Base-by-base conservation (phyloP, 2,797 vertebrate species). In the Sarcophilus harrisii region DNA sequence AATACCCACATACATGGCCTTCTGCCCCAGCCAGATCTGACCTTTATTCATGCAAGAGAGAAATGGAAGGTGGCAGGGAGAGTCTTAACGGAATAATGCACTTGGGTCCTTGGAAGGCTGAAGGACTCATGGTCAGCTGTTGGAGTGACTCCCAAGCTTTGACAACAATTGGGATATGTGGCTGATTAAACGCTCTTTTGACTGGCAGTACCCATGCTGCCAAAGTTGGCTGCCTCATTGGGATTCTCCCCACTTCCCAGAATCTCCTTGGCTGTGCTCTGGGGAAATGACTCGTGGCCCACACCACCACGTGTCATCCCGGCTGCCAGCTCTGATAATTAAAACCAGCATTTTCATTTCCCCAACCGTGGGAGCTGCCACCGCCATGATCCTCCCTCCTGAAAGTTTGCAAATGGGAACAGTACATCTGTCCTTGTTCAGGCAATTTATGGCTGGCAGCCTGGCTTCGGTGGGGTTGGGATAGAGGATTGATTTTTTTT, bases 301-400 rank as follows among this genome's bases (percentile, higher is more conserved):
- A 52, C 58, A 58, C 92, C 57, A 57, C 90, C 14, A 1, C 91
- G 4, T 60, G 93, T 94, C 95, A 96, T 93, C 92, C 92, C 60
- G 29, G 30, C 58, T 29, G 0, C 95, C 94, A 0, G 27, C 57
- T 60, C 29, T 12, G 96, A 95, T 96, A 91, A 96, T 98, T 93
- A 97, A 95, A 96, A 96, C 81, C 96, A 97, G 92, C 93, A 97
- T 92, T 32, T 94, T 73, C 62, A 92, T 97, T 96, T 96, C 91
- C 92, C 94, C 92, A 96, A 91, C 52, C 58, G 92, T 38, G 57
- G 21, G 45, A 55, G 91, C 58, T 92, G 59, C 52, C 58, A 5
- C 81, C 91, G 94, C 96, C 91, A 18, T 45, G 38, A 81, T 95
- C 95, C 27, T 58, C 38, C 59, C 55, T 66, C 49, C 92, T 0